These are phyloP conservation scores for Eledone cirrhosa DNA, from an alignment of 2,888 invertebrate genomes.

Conservation along the genomic window DNA sequence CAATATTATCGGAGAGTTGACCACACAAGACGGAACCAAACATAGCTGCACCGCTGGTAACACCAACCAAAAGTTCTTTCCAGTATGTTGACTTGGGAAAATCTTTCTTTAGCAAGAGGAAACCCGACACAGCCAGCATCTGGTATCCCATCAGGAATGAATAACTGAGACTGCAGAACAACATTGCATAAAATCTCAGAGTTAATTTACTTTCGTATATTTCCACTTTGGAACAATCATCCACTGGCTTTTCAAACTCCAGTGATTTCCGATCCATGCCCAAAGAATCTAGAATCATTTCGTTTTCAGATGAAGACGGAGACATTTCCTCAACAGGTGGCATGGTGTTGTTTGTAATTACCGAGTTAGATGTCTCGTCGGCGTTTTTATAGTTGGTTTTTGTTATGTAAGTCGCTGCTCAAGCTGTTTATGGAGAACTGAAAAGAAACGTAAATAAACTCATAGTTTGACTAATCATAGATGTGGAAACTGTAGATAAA, in stretches of 20 bases:
- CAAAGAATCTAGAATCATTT: neutral
- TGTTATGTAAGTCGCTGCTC: no score
- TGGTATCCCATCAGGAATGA: neutral
- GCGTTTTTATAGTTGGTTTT: no score
- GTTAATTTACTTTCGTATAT: neutral
- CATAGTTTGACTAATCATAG: no score
- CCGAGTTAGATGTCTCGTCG: neutral
- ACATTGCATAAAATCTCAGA: neutral
- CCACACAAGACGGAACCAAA: neutral
- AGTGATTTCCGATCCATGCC: neutral
- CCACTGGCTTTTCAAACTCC: neutral
- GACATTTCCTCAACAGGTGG: neutral
- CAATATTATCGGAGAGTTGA: constrained; percentile 2
- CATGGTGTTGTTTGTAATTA: neutral
- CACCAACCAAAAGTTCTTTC: constrained; percentile 3
- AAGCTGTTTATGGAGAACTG: no score
- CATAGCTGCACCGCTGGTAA: neutral
- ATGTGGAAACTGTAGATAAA: no score
- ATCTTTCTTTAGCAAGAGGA: neutral
- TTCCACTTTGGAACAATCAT: no score
- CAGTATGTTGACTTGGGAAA: neutral
- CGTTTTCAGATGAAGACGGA: neutral
- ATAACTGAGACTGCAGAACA: neutral
- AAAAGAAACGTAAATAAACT: no score
- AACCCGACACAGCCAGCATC: neutral